These are phyloP conservation scores for Meloidogyne exigua DNA, from an alignment of 1,140 invertebrate species.

Conservation along the genomic window DNA sequence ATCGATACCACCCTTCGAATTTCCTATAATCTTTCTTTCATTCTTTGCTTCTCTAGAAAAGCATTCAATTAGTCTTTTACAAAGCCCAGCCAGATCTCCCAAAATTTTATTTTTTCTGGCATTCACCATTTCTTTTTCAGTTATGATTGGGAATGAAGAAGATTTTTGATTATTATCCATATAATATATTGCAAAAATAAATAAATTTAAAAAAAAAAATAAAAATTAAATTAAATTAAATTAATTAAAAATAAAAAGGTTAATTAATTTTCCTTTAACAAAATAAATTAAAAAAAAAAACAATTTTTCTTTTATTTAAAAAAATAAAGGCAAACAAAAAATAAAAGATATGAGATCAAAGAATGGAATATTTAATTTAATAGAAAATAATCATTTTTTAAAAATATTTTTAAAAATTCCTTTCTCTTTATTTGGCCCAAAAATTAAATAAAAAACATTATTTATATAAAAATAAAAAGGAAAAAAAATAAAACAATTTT, in stretches of 20 bases:
- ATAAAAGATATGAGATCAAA: background rate
- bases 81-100: background rate
- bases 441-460: background rate
- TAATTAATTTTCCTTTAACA: background rate
- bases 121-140: background rate
- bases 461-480: background rate
- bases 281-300: background rate
- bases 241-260: background rate
- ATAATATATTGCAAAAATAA: background rate
- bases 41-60: background rate
- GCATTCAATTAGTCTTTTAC: background rate
- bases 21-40: background rate
- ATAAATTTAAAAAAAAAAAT: background rate
- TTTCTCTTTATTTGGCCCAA: background rate
- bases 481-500: background rate
- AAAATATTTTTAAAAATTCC: background rate
- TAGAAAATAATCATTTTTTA: background rate
- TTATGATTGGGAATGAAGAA: background rate
- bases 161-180: constrained; percentile 1
- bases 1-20: background rate
- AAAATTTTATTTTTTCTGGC: background rate
- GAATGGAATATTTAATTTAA: background rate
- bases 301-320: background rate
- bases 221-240: background rate
- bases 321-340: background rate